Conservation (phyloP, 2,113 vertebrate species). For the Ictalurus punctatus region DNA sequence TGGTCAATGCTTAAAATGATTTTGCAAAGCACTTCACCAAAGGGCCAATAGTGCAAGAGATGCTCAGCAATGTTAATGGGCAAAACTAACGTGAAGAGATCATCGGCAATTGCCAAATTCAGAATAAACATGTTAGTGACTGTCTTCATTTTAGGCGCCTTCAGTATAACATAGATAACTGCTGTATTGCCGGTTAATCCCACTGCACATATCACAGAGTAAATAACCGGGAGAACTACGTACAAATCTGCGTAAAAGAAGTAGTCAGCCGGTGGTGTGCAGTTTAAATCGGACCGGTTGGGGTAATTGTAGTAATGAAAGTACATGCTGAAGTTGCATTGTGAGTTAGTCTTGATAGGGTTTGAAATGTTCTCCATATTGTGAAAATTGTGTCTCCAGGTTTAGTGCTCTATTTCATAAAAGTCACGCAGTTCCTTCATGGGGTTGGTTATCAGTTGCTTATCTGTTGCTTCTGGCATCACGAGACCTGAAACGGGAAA, state of each 20-base stretch:
- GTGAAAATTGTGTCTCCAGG: slow-evolving; percentile 1
- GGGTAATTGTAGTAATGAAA: slow-evolving; percentile 51
- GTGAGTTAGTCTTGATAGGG: not conserved
- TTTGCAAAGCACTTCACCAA: slow-evolving; percentile 87
- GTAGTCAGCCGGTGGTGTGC: slow-evolving; percentile 62
- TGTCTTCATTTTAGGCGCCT: slow-evolving; percentile 88
- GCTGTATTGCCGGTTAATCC: slow-evolving; percentile 86
- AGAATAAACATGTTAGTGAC: slow-evolving; percentile 91
- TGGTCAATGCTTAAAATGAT: slow-evolving; percentile 86
- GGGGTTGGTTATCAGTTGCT: slow-evolving; percentile 12
- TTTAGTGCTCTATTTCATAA: slow-evolving; percentile 25
- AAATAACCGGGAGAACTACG: slow-evolving; percentile 80
- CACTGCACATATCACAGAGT: slow-evolving; percentile 82
- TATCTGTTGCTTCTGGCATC: slow-evolving; percentile 39
- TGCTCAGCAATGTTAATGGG: slow-evolving; percentile 87
- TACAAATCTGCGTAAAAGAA: slow-evolving; percentile 76
- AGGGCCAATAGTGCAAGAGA: slow-evolving; percentile 86
- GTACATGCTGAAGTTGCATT: slow-evolving; percentile 69
- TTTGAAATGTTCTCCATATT: slow-evolving; percentile 71
- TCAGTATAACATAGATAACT: slow-evolving; percentile 87
- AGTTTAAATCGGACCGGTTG: slow-evolving; percentile 64
- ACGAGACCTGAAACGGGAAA: slow-evolving; percentile 39
- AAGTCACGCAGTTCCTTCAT: not conserved
- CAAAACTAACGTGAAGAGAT: slow-evolving; percentile 84
- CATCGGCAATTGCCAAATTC: slow-evolving; percentile 85